Conservation (phyloP, 1,140 invertebrate species). For the Drosophila suzukii region DNA sequence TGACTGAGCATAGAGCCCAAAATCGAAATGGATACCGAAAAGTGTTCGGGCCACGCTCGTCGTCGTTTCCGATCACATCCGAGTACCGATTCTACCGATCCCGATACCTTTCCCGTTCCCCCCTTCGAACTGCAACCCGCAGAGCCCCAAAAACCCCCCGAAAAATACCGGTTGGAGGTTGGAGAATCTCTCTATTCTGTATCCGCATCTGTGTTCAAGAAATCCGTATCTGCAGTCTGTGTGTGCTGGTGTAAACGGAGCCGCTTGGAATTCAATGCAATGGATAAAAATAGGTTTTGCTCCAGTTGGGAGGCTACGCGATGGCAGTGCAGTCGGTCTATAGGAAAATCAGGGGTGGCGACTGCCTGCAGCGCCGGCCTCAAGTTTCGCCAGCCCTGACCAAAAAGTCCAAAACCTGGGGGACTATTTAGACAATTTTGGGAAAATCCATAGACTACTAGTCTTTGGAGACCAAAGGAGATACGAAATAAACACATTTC, state of each 20-base stretch:
- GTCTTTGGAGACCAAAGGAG: neutral
- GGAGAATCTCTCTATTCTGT: slow-evolving; percentile 31
- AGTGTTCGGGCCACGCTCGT: slow-evolving; percentile 4
- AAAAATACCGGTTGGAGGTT: slow-evolving; percentile 38
- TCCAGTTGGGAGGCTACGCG: slow-evolving; percentile 60
- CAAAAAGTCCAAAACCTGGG: neutral
- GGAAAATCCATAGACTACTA: neutral
- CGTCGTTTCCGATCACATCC: neutral
- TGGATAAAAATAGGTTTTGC: slow-evolving; percentile 78
- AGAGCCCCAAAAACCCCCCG: neutral
- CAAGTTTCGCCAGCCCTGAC: slow-evolving; percentile 6
- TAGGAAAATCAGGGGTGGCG: slow-evolving; percentile 5
- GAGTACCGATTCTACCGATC: neutral
- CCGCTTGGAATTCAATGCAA: slow-evolving; percentile 80
- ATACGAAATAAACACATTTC: neutral
- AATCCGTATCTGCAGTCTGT: slow-evolving; percentile 14
- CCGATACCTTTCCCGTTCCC: slow-evolving; percentile 18
- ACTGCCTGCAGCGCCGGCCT: neutral
- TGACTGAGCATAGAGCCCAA: slow-evolving; percentile 39
- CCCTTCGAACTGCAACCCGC: neutral
- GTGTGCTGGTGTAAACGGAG: slow-evolving; percentile 71
- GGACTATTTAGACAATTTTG: neutral
- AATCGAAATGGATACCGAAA: slow-evolving; percentile 80
- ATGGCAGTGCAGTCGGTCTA: slow-evolving; percentile 26
- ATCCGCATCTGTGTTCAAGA: neutral